These are phyloP conservation scores for Cacatua alba DNA, from an alignment of 2,113 vertebrate genomes.

Conservation along the genomic window DNA sequence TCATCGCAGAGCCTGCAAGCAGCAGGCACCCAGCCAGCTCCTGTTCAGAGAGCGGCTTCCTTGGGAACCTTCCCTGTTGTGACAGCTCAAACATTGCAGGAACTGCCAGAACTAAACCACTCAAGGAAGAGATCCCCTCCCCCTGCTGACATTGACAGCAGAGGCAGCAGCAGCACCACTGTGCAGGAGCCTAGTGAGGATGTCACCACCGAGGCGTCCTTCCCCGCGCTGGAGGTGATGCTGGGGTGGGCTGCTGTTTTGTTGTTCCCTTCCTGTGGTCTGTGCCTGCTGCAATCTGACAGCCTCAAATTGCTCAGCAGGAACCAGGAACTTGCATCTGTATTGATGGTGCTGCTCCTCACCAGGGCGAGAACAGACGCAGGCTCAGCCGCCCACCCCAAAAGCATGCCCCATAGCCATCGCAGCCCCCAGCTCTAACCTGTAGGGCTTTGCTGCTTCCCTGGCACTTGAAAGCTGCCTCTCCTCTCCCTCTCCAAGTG, in stretches of 20 bases:
- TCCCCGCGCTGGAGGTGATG: background rate
- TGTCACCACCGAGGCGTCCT: slow-evolving; percentile 68
- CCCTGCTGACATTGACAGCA: slow-evolving; percentile 70
- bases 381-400: background rate
- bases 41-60: slow-evolving; percentile 21
- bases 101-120: slow-evolving; percentile 60
- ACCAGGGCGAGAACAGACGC: background rate
- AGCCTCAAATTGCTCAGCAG: background rate
- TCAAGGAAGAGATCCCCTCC: slow-evolving; percentile 57
- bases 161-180: slow-evolving; percentile 42
- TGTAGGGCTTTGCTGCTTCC: background rate
- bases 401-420: background rate
- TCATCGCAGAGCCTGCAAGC: background rate
- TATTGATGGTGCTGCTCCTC: background rate
- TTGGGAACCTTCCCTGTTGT: slow-evolving; percentile 59
- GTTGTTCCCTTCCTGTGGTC: background rate
- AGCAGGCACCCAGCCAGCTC: slow-evolving; percentile 56
- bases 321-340: background rate
- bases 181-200: slow-evolving; percentile 68
- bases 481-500: background rate
- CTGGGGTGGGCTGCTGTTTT: background rate
- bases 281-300: background rate
- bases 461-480: background rate
- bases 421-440: background rate
- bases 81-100: slow-evolving; percentile 73